Evolutionary conservation across 2,888 invertebrate species (phyloP).

Genomic region (Neocrepidodera transversa): DNA sequence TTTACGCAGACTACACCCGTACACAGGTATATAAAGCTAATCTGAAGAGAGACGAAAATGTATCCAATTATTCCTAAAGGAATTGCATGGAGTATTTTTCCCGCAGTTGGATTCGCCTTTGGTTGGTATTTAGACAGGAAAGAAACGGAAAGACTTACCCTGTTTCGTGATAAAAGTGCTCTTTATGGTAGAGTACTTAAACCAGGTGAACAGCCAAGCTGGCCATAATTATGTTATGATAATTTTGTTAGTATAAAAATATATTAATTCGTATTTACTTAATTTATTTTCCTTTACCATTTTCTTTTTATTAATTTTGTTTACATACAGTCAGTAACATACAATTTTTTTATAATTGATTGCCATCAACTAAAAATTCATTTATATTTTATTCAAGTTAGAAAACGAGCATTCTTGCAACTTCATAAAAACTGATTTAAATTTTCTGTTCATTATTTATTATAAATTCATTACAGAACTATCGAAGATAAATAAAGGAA

Average conservation of each 20-base stretch:
- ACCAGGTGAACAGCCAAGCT: constrained; percentile 74
- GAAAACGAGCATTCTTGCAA: no score
- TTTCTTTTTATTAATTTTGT: neutral
- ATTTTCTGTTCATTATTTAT: no score
- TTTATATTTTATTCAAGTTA: no score
- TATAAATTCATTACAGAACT: no score
- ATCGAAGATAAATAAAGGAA: no score
- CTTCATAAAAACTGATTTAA: no score
- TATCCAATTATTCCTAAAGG: constrained; percentile 66
- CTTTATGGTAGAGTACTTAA: constrained; percentile 73
- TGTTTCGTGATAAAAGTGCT: constrained; percentile 81
- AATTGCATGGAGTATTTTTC: constrained; percentile 61
- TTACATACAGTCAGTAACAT: no score
- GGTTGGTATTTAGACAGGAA: constrained; percentile 72
- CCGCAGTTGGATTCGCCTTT: constrained; percentile 65
- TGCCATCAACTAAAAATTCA: no score
- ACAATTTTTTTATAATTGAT: no score
- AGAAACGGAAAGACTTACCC: constrained; percentile 75
- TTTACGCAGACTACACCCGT: constrained; percentile 76
- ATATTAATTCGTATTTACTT: no score
- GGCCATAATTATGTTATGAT: constrained; percentile 65
- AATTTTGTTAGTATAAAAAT: constrained; percentile 5
- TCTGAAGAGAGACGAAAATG: constrained; percentile 55
- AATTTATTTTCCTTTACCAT: neutral
- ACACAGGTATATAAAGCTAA: constrained; percentile 75